phyloP scores from a whole-genome alignment of 2,797 vertebrate genomes.

The Arremon brunneinucha region DNA sequence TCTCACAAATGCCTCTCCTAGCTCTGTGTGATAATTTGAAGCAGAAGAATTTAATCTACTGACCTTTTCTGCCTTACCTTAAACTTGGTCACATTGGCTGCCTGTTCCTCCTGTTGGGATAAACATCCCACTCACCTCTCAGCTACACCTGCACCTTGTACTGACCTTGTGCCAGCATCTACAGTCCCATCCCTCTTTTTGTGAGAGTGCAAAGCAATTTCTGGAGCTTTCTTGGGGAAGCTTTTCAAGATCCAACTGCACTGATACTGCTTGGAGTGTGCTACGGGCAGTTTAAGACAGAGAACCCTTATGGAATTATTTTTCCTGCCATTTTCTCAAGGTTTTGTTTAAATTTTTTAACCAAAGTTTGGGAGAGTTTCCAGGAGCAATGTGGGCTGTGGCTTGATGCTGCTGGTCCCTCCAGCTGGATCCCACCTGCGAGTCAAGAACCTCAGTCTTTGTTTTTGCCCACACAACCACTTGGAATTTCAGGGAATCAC shows the following conservation, averaged over 20 bases:
- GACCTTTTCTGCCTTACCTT: not conserved
- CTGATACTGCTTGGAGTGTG: not conserved
- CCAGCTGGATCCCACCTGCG: not conserved
- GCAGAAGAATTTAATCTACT: not conserved
- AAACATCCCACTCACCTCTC: not conserved
- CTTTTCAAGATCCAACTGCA: not conserved
- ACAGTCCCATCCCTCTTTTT: not conserved
- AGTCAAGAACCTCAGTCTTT: not conserved
- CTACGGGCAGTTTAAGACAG: not conserved
- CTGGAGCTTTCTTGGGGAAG: not conserved
- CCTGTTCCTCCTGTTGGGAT: not conserved
- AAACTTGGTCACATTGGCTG: fast-evolving
- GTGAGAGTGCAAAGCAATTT: not conserved
- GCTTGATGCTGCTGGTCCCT: not conserved
- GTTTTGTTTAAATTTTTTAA: not conserved
- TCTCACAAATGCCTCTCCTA: not conserved
- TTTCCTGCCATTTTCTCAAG: not conserved
- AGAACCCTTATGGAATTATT: not conserved
- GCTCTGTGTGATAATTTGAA: not conserved
- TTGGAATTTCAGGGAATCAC: not conserved
- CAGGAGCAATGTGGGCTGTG: not conserved
- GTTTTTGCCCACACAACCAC: not conserved
- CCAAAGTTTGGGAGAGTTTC: not conserved
- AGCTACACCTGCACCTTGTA: not conserved
- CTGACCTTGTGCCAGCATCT: not conserved